Conservation (phyloP, 2,113 vertebrate species). For the Odocoileus hemionus region DNA sequence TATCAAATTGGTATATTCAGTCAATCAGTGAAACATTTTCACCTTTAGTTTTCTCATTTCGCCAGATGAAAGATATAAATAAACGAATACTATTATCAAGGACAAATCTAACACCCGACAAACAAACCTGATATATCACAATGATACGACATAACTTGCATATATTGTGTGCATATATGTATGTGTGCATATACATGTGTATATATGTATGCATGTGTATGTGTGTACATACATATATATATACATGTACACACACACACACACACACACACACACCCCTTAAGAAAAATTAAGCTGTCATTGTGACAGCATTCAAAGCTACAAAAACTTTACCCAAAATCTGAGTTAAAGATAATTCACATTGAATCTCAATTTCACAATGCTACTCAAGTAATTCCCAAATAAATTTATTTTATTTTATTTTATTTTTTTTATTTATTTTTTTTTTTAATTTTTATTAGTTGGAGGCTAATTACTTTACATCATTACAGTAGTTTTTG, state of each 20-base stretch:
- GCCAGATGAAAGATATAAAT: background rate
- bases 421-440: no score
- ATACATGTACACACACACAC: rapidly evolving
- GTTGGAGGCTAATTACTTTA: no score
- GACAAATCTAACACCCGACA: background rate
- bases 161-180: background rate
- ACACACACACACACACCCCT: rapidly evolving
- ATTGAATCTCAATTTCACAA: background rate
- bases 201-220: background rate
- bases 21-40: background rate
- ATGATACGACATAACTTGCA: background rate
- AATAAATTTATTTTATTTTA: no score
- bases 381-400: background rate
- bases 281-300: background rate
- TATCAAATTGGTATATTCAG: background rate
- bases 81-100: background rate
- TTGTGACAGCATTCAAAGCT: background rate
- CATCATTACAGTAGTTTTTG: no score
- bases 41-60: background rate
- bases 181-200: background rate
- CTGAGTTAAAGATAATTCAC: background rate
- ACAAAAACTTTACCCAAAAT: background rate
- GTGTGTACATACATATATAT: rapidly evolving
- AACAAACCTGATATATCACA: background rate
- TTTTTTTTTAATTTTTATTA: no score